Conservation (phyloP, 1,140 invertebrate genomes). For the Bombus haemorrhoidalis region DNA sequence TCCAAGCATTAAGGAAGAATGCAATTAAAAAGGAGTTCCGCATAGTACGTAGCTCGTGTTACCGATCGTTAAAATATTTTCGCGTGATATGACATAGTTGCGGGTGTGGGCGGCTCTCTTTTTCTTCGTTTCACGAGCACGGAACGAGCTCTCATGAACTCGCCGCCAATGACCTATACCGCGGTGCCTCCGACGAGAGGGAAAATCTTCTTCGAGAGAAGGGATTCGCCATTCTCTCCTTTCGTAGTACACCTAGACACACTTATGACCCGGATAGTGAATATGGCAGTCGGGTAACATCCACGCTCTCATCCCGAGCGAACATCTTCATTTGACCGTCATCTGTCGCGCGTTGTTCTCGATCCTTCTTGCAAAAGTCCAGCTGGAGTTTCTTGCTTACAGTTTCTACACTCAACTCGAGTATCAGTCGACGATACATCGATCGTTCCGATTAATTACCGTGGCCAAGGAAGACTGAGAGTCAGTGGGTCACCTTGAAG, state of each 20-base stretch:
- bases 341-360: slow-evolving; percentile 15
- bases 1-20: too few relatives aligned
- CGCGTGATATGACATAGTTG: background rate
- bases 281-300: slow-evolving; percentile 65
- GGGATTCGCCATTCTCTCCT: slow-evolving; percentile 69
- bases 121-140: slow-evolving; percentile 50
- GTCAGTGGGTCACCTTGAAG: slow-evolving; percentile 41
- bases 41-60: background rate
- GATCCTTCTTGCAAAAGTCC: background rate
- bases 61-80: background rate
- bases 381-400: too few relatives aligned
- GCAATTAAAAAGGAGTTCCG: background rate
- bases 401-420: background rate
- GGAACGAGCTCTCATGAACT: slow-evolving; percentile 59
- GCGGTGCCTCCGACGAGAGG: slow-evolving; percentile 58
- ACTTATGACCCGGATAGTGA: slow-evolving; percentile 71
- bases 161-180: slow-evolving; percentile 72
- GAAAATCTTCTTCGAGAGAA: slow-evolving; percentile 72
- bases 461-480: background rate
- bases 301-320: slow-evolving; percentile 64
- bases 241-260: slow-evolving; percentile 64
- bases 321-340: slow-evolving; percentile 24
- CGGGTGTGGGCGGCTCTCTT: background rate
- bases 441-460: background rate
- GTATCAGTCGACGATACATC: too few relatives aligned